These are phyloP conservation scores for Leucoraja erinaceus DNA, from an alignment of 2,113 vertebrate genomes.

Conservation along the genomic window DNA sequence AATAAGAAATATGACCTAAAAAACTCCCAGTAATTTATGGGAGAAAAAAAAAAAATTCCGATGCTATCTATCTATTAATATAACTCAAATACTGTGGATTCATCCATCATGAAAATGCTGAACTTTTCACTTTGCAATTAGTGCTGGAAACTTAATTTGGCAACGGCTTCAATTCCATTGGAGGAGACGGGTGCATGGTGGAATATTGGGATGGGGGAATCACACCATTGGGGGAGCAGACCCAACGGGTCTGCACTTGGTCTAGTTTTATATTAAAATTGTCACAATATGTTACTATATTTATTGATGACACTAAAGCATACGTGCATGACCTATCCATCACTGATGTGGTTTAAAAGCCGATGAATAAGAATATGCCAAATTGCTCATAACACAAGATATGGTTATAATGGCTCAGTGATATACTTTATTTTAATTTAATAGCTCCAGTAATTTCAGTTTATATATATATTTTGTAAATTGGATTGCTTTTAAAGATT, in stretches of 20 bases:
- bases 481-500: not conserved
- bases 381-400: not conserved
- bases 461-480: not conserved
- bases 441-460: not conserved
- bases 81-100: not conserved
- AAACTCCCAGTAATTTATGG: not conserved
- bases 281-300: not conserved
- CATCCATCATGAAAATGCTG: not conserved
- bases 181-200: too few species aligned
- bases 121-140: too few species aligned
- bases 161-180: too few species aligned
- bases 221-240: too few species aligned
- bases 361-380: not conserved
- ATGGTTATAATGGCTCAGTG: not conserved
- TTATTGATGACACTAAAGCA: not conserved
- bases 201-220: too few species aligned
- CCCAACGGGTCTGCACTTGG: too few species aligned
- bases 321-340: not conserved
- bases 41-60: not conserved
- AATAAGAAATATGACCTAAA: not conserved
- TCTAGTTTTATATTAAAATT: not conserved
- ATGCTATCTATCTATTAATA: too few species aligned
- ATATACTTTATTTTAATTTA: conserved; percentile 4
- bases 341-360: not conserved
- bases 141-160: too few species aligned